Evolutionary conservation across 2,797 vertebrate species (phyloP).

Genomic region (Bucorvus abyssinicus): DNA sequence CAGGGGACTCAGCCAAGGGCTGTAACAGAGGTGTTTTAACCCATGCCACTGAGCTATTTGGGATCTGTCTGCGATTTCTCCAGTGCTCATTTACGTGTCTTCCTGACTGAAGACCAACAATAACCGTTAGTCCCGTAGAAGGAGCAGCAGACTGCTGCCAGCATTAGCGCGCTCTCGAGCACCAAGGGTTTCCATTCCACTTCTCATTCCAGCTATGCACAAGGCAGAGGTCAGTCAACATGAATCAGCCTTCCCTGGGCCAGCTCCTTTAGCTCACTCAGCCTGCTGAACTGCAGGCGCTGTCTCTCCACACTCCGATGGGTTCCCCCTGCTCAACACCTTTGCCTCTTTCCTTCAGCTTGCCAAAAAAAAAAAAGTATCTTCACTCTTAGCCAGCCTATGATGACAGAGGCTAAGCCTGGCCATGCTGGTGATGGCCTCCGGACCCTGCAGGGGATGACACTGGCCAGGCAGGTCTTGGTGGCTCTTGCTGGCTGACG

Average conservation of each 20-base stretch:
- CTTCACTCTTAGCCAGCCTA: neutral
- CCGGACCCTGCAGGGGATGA: neutral
- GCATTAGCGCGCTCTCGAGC: constrained; percentile 13
- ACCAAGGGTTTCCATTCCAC: constrained; percentile 40
- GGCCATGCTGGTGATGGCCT: accelerated
- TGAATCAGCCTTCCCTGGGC: constrained; percentile 7
- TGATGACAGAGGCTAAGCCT: neutral
- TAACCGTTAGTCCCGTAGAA: constrained; percentile 44
- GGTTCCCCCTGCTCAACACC: neutral
- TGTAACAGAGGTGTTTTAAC: constrained; percentile 56
- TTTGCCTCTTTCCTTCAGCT: neutral
- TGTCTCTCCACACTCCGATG: neutral
- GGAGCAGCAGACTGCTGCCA: constrained; percentile 23
- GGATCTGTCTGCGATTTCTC: constrained; percentile 13
- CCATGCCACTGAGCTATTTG: constrained; percentile 23
- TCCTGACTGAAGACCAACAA: constrained; percentile 39
- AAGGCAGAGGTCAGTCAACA: constrained; percentile 50
- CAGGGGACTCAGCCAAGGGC: constrained; percentile 32
- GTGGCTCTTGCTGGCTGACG: neutral
- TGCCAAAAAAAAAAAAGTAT: neutral
- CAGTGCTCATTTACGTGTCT: neutral
- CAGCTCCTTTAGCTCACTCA: constrained; percentile 4
- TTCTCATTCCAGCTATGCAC: constrained; percentile 32
- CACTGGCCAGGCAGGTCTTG: neutral
- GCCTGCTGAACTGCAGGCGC: neutral